Evolutionary conservation across 2,797 vertebrate genomes (phyloP), one percentile per base, ranked within the genome.

Genomic region (Coilia nasus): DNA sequence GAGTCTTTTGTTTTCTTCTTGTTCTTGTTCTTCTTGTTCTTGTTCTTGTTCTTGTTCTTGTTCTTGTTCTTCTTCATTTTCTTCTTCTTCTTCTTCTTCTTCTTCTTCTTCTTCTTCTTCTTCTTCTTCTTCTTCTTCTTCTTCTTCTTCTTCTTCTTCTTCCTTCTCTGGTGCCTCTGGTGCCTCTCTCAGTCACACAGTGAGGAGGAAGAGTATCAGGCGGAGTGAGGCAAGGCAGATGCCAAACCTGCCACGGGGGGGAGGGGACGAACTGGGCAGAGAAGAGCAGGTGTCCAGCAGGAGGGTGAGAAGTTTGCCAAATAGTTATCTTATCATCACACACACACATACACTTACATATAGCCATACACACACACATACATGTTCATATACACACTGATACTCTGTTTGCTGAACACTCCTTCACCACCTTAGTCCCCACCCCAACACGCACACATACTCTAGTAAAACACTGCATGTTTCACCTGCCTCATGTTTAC

Each of bases 221-320:
- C 95, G 96, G 91, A 97, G 95, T 11, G 98, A 99, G 87, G 96
- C 95, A 5, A 95, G 96, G 87, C 93, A 97, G 90, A 98, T 99
- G 96, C 98, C 98, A 0, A 96, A 93, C n/a, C 92, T 99, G 86
- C 98, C 98, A 0, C 95, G 96, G 71, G 96, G 96, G 0, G 93
- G 95, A 0, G 91, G 92, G 41, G 98, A 99, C 82, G 96, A 97
- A 83, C 93, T 95, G 0, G 95, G 94, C 41, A 93, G 96, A 87
- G 98, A 98, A 17, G 98, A 99, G 78, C 98, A 99, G 88, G 96
- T 97, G 86, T 97, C 97, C 81, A 97, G 98, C 90, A 95, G 97
- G 92, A 96, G 95, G 95, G 98, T 99, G 87, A 86, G 96, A 56
- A 19, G 71, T 15, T 21, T 31, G 4, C 3, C 31, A 35, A 14